phyloP scores from a whole-genome alignment of 2,797 vertebrate genomes.

The Poeciliopsis presidionis region DNA sequence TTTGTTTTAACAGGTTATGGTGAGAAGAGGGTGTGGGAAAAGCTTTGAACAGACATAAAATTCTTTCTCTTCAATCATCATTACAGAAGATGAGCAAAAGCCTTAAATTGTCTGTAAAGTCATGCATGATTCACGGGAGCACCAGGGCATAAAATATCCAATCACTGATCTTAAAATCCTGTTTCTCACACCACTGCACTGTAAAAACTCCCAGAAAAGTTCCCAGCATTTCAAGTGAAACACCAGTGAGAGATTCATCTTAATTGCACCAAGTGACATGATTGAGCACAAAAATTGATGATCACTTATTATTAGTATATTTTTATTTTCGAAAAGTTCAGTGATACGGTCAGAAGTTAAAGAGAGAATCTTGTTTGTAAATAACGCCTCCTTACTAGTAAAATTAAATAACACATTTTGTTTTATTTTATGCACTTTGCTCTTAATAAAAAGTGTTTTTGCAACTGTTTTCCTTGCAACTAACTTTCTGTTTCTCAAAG shows the following conservation, averaged over 20 bases:
- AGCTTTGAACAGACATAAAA: not conserved
- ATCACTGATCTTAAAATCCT: conserved; percentile 1
- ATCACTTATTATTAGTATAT: not conserved
- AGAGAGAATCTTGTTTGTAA: not conserved
- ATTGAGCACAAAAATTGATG: not conserved
- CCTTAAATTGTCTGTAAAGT: conserved; percentile 3
- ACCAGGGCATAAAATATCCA: not conserved
- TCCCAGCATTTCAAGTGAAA: not conserved
- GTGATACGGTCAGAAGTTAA: not conserved
- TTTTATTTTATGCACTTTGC: not conserved
- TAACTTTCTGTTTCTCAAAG: not conserved
- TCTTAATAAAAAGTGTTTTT: not conserved
- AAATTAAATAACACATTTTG: not conserved
- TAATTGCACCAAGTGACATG: not conserved
- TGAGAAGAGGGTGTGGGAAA: not conserved
- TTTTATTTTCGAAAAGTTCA: not conserved
- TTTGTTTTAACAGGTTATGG: not conserved
- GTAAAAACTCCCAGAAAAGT: conserved; percentile 1
- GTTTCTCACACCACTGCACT: not conserved
- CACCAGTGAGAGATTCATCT: not conserved
- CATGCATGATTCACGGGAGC: not conserved
- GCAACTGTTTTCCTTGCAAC: not conserved
- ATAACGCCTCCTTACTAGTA: not conserved
- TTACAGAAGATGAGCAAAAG: conserved; percentile 4
- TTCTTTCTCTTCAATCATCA: conserved; percentile 8